Conservation (phyloP, 2,888 invertebrate species). For the Invenusta paracnida region DNA sequence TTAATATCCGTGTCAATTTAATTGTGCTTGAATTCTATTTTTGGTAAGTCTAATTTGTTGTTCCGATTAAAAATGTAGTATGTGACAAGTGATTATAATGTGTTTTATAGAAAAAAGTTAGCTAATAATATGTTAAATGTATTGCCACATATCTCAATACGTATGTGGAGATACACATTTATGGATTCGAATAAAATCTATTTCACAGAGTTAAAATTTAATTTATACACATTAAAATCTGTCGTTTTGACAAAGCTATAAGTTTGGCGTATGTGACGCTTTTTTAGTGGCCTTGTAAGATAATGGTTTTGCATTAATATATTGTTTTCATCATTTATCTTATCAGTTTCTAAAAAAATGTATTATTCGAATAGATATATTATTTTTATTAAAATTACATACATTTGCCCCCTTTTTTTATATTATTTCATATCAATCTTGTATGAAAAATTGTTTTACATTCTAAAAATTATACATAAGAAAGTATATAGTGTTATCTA, state of each 20-base stretch:
- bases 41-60: not conserved
- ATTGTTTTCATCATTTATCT: not conserved
- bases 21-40: not conserved
- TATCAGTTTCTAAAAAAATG: not conserved
- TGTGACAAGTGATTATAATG: not conserved
- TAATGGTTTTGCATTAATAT: not conserved
- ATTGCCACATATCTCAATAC: not conserved
- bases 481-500: not conserved
- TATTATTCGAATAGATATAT: too few relatives aligned
- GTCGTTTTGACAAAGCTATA: not conserved
- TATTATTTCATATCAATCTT: not conserved
- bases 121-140: not conserved
- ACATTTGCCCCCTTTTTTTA: too few relatives aligned
- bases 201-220: not conserved
- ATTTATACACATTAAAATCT: not conserved
- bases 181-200: not conserved
- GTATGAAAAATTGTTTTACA: not conserved
- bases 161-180: too few relatives aligned
- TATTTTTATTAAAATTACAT: too few relatives aligned
- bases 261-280: not conserved
- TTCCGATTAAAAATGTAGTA: not conserved
- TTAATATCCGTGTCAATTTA: not conserved
- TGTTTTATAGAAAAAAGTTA: not conserved
- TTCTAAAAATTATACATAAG: not conserved
- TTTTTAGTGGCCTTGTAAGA: not conserved